These are phyloP conservation scores for Tenualosa ilisha DNA, from an alignment of 2,797 vertebrate genomes.

Conservation along the genomic window DNA sequence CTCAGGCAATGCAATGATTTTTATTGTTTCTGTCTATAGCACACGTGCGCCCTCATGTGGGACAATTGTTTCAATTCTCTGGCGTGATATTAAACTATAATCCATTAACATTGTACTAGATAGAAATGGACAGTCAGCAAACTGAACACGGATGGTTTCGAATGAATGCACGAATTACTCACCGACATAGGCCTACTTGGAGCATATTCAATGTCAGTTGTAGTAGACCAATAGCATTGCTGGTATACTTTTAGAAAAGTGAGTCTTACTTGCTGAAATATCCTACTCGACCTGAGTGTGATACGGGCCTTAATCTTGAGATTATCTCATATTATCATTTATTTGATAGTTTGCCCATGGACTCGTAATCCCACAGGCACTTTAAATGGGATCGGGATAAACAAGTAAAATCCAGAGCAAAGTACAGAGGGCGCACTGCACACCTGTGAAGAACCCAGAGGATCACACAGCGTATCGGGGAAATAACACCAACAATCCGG, in stretches of 20 bases:
- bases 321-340: constrained; percentile 1
- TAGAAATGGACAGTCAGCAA: not conserved
- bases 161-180: not conserved
- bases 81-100: not conserved
- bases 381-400: constrained; percentile 26
- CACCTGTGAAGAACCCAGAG: constrained; percentile 24
- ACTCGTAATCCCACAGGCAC: constrained; percentile 4
- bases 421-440: constrained; percentile 30
- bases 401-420: constrained; percentile 38
- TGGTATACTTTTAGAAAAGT: not conserved
- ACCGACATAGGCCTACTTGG: not conserved
- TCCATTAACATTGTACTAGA: not conserved
- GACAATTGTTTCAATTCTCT: not conserved
- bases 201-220: not conserved
- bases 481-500: not conserved
- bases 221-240: not conserved
- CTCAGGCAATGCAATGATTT: no score
- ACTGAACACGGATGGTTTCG: not conserved
- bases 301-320: not conserved
- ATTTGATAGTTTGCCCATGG: constrained; percentile 29
- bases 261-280: not conserved
- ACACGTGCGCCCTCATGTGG: not conserved
- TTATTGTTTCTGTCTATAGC: not conserved
- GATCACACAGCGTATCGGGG: not conserved
- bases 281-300: not conserved